phyloP scores from a whole-genome alignment of 2,888 invertebrate genomes.

The Lepidocyrtinus sp. region DNA sequence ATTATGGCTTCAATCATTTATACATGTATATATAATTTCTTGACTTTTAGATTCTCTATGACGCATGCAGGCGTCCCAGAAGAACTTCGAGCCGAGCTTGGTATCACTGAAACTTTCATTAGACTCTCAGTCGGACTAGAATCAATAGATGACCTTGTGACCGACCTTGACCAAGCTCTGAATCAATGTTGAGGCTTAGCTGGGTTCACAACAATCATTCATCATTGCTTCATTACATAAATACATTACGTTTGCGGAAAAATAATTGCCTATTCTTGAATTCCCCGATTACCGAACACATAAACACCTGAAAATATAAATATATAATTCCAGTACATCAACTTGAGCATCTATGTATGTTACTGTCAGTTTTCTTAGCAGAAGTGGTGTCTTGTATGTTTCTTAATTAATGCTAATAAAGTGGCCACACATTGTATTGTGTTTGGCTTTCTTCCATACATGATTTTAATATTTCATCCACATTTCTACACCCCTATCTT shows the following conservation, averaged over 20 bases:
- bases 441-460: no score
- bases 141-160: slow-evolving; percentile 73
- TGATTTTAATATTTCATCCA: background rate
- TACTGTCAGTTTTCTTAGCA: background rate
- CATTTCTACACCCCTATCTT: background rate
- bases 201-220: background rate
- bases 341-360: background rate
- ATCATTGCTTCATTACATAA: background rate
- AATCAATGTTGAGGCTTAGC: slow-evolving; percentile 8
- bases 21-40: background rate
- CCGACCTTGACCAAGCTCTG: slow-evolving; percentile 73
- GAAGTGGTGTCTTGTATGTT: no score
- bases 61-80: slow-evolving; percentile 74
- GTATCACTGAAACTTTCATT: slow-evolving; percentile 74
- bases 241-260: no score
- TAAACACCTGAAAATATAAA: background rate
- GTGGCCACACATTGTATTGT: no score
- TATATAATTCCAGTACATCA: background rate
- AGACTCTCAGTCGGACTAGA: slow-evolving; percentile 75
- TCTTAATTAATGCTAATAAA: no score
- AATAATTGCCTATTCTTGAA: no score
- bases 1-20: background rate
- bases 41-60: slow-evolving; percentile 71
- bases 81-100: slow-evolving; percentile 72
- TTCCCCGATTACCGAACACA: background rate